A percentile compares a stretch with the other conserved stretches of the same genome.
phyloP scores from a whole-genome alignment of 2,888 invertebrate species.

The Drosophila differens region DNA sequence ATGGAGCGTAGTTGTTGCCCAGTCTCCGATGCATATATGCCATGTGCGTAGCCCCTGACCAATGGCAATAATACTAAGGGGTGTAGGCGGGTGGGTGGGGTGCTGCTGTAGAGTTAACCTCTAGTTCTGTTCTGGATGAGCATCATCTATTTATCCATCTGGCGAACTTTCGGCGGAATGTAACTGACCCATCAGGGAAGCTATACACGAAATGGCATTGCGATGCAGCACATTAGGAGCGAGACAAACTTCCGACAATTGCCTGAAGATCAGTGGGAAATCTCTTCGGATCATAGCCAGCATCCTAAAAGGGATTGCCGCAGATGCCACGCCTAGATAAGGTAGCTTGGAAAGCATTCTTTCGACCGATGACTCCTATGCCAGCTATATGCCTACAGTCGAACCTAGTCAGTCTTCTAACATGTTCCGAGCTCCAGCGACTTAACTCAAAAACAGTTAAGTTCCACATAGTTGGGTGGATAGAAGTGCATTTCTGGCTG shows the following conservation, averaged over 20 bases:
- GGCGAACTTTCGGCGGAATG: not conserved
- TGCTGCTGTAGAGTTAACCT: not conserved
- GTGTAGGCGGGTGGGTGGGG: not conserved
- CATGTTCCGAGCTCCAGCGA: not conserved
- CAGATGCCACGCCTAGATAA: not conserved
- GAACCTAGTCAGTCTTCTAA: not conserved
- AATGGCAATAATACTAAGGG: not conserved
- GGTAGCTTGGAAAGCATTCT: not conserved
- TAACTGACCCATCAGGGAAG: not conserved
- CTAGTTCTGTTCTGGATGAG: not conserved
- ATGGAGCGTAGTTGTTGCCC: conserved; percentile 42
- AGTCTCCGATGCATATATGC: conserved; percentile 55
- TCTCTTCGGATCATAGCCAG: not conserved
- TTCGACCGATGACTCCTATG: not conserved
- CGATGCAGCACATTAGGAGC: not conserved
- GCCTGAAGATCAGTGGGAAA: not conserved
- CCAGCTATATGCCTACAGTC: not conserved
- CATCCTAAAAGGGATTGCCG: not conserved
- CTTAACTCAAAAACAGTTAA: not conserved
- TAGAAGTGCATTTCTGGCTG: not conserved
- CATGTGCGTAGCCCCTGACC: conserved; percentile 61
- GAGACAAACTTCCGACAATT: not conserved
- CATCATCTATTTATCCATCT: too few species aligned
- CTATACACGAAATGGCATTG: not conserved
- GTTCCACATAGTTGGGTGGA: not conserved